Percentiles rank a stretch among this genome's conserved stretches.
These are phyloP conservation scores for Catharus fuscescens DNA, from an alignment of 2,113 vertebrate genomes.

Conservation along the genomic window DNA sequence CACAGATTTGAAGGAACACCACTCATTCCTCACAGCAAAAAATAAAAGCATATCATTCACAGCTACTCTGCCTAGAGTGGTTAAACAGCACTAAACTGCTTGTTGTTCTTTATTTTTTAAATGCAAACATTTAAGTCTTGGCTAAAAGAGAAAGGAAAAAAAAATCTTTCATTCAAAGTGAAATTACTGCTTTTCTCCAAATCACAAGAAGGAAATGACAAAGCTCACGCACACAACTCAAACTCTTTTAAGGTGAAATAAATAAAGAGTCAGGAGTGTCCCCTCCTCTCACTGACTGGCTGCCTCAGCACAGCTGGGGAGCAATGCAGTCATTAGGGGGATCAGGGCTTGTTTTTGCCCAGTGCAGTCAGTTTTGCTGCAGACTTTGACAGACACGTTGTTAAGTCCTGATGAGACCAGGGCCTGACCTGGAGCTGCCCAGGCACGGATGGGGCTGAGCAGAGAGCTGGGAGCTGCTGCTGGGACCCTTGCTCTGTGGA, in stretches of 20 bases:
- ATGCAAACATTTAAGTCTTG: background rate
- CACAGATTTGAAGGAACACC: constrained; percentile 14
- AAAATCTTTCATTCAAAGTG: background rate
- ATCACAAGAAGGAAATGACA: background rate
- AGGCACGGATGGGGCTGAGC: background rate
- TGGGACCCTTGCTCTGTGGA: too few relatives aligned
- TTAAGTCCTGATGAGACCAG: background rate
- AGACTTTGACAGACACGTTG: background rate
- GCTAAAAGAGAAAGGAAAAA: constrained; percentile 10
- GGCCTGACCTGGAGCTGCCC: background rate
- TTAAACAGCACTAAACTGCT: background rate
- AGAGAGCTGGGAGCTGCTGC: background rate
- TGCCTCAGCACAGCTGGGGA: background rate
- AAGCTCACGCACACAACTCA: background rate
- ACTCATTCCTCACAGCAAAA: background rate
- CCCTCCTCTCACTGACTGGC: background rate
- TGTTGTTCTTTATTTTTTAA: background rate
- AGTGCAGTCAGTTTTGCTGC: background rate
- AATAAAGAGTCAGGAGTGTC: background rate
- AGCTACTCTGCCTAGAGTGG: background rate
- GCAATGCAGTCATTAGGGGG: background rate
- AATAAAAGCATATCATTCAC: background rate
- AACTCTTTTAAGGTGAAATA: constrained; percentile 4
- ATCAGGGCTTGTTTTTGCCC: background rate
- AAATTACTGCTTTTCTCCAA: background rate